Evolutionary conservation across 1,140 invertebrate species (phyloP), one percentile per base, ranked within the genome.

Genomic region (Campoletis sonorensis): DNA sequence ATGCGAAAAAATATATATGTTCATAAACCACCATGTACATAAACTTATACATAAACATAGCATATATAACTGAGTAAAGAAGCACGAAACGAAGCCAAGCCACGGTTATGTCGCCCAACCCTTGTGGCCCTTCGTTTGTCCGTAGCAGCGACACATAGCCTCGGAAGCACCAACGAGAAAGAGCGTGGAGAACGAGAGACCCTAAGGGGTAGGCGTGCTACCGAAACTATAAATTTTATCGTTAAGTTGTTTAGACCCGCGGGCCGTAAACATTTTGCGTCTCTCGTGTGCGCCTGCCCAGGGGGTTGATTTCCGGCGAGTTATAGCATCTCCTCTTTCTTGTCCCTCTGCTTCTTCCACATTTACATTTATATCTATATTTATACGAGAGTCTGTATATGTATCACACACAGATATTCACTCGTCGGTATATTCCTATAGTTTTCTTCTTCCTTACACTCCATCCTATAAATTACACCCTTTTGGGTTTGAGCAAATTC

Each of bases 181-280:
- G 67, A 79, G 64, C 79, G 33, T 33, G 73, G 76, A 79, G 81
- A 83, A 67, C 73, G 84, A 78, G 84, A 87, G 80, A 85, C 13
- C 86, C 86, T 83, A 87, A 87, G 87, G 89, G 79, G 88, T 90
- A 87, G 91, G 90, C 90, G 88, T 90, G 89, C 87, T 90, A 83
- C 86, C 83, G 86, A 90, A 78, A 89, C 91, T 90, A 92, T 92
- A 92, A 92, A 92, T 92, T 92, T 91, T 90, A 88, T 91, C 90
- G 90, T 91, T 91, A 91, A 91, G 90, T 92, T 92, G 90, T 91
- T 92, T 91, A 91, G 90, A 88, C 88, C 81, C 85, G 84, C 84
- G 86, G 87, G 82, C 88, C 84, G 85, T 88, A 87, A 88, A 88
- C 85, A 85, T 73, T 83, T 79, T 79, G 78, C 81, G 70, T 81